Percentiles rank a stretch among this genome's conserved stretches.
Evolutionary conservation across 2,113 vertebrate species (phyloP).

Genomic region (Meleagris gallopavo): DNA sequence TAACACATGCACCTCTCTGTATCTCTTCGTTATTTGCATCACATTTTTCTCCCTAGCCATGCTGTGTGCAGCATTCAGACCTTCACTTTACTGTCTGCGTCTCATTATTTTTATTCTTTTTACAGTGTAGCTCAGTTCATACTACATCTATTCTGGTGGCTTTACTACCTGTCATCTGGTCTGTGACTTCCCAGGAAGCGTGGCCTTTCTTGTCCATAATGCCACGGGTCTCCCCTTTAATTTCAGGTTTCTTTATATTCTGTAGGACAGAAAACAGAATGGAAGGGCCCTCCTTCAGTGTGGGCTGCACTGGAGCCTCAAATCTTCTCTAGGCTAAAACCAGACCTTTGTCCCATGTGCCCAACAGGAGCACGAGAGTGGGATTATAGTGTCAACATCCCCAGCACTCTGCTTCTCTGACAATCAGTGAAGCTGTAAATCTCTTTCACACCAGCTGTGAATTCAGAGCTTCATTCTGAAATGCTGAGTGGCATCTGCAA

Average conservation of each 20-base stretch:
- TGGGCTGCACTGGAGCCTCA: neutral
- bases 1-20: constrained; percentile 17
- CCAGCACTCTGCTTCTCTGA: too few relatives aligned
- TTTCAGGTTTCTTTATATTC: neutral
- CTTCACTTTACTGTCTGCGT: constrained; percentile 12
- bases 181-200: neutral
- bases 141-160: neutral
- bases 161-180: constrained; percentile 1
- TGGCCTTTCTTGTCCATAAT: neutral
- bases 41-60: neutral
- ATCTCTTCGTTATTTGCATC: neutral
- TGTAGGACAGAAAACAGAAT: neutral
- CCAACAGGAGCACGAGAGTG: neutral
- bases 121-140: neutral
- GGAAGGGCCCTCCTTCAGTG: neutral
- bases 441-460: neutral
- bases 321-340: neutral
- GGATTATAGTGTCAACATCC: neutral
- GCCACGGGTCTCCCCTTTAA: neutral
- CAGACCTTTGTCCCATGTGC: neutral
- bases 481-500: neutral
- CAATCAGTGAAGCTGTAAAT: too few relatives aligned
- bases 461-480: neutral
- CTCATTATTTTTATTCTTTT: constrained; percentile 17
- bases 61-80: neutral